phyloP scores from a whole-genome alignment of 2,113 vertebrate genomes.

The Condylura cristata region DNA sequence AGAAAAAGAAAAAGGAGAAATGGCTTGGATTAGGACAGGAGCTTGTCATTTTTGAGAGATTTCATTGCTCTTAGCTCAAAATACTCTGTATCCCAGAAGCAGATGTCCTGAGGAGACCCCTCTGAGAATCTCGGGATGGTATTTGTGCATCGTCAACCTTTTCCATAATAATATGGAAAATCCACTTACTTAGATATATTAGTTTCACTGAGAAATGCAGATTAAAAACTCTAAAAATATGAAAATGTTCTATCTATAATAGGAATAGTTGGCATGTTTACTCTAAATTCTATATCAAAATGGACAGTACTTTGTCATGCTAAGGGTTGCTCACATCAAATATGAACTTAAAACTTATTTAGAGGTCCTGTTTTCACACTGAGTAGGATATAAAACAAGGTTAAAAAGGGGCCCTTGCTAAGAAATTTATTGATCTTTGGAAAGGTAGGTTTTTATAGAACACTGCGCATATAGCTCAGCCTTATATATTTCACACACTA shows the following conservation, averaged over 20 bases:
- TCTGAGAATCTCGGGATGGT: too few species aligned
- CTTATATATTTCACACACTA: neutral
- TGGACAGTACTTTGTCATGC: neutral
- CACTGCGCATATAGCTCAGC: neutral
- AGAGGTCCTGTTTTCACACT: neutral
- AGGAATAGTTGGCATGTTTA: neutral
- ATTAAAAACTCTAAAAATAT: neutral
- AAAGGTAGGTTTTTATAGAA: neutral
- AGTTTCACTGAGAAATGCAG: neutral
- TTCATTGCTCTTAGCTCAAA: too few species aligned
- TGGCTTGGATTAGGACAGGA: too few species aligned
- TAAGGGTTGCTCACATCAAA: neutral
- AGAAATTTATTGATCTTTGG: neutral
- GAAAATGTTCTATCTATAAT: neutral
- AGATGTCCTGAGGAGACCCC: too few species aligned
- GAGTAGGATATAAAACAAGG: neutral
- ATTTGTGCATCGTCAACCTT: neutral
- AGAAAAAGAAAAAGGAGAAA: too few species aligned
- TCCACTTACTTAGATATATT: neutral
- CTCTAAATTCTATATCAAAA: neutral
- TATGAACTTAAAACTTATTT: constrained; percentile 32
- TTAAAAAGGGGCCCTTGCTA: neutral
- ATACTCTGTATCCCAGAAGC: too few species aligned
- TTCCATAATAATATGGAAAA: neutral
- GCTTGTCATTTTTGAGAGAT: too few species aligned